Base-by-base conservation (phyloP, 2,113 vertebrate genomes). In the Anhinga rufa region DNA sequence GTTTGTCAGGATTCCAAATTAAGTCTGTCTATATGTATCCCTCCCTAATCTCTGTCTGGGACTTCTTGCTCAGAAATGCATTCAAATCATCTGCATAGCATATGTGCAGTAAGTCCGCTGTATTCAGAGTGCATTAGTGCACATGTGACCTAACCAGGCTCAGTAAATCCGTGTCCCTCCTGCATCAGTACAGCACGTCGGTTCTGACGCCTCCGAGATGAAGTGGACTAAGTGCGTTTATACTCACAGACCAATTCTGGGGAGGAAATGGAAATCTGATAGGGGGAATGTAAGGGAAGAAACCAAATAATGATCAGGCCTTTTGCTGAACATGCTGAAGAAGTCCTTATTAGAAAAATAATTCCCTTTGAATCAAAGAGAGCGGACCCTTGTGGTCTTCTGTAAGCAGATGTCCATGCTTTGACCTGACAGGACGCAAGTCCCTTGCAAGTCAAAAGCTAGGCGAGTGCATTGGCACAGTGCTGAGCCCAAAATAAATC, bases 401-500 rank as follows among this genome's bases (percentile, higher is more conserved):
- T 83, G 29, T 51, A 13, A 84, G 88, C 60, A 78, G 55, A 52
- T 32, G 13, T 83, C 92, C 12, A 0, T 46, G 25, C 52, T 82
- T 44, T 79, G 52, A 85, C 46, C 36, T 32, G 70, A 28, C 82
- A 93, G 92, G 58, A 36, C 4, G 0, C 16, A 55, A 69, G 54
- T 54, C 55, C 78, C 51, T 49, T 64, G 15, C n/a, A 55, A 87
- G 77, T 79, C 87, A 72, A 65, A 93, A 95, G 61, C 81, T 75
- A 60, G 3, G 1, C 0, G 4, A 72, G 65, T 91, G 69, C 48
- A 8, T 24, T 95, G 95, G 95, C 93, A 91, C 44, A 61, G 86
- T 46, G 78, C 74, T 92, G 49, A 91, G 93, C 89, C 86, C 48
- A 57, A 62, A 96, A 95, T 96, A 96, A 93, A 92, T 42, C 57